Percentiles rank a stretch among this genome's conserved stretches.
These are phyloP conservation scores for Coptodon rendalli DNA, from an alignment of 2,113 vertebrate species.

Conservation along the genomic window DNA sequence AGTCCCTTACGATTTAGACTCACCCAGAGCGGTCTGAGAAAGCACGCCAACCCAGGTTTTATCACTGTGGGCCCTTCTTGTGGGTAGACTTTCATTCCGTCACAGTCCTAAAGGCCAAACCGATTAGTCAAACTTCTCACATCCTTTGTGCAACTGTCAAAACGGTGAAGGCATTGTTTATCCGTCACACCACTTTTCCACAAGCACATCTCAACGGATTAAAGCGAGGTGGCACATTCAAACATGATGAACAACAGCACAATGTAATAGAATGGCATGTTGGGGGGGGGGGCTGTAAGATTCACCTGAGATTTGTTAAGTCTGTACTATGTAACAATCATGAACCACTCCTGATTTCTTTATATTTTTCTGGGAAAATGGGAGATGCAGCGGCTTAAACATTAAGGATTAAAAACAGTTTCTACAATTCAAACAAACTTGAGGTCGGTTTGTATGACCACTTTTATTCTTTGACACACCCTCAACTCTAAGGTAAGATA, in stretches of 20 bases:
- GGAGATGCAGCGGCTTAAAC: neutral
- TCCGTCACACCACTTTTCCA: neutral
- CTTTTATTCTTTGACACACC: neutral
- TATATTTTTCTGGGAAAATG: neutral
- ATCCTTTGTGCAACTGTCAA: conserved; percentile 3
- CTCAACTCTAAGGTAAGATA: rapidly evolving
- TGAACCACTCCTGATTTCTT: neutral
- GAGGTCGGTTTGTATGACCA: neutral
- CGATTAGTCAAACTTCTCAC: conserved; percentile 26
- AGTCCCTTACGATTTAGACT: neutral
- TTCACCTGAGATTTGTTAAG: neutral
- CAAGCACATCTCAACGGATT: neutral
- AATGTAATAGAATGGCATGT: neutral
- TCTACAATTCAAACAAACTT: neutral
- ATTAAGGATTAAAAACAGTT: neutral
- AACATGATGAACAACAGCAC: neutral
- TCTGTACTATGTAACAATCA: neutral
- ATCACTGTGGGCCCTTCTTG: neutral
- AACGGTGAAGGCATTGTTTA: conserved; percentile 7
- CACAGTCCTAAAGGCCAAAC: conserved; percentile 8
- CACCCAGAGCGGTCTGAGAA: neutral
- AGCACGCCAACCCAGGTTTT: neutral
- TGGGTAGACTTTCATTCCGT: neutral
- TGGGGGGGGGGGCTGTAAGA: neutral
- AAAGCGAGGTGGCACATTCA: neutral